Evolutionary conservation across 2,888 invertebrate species (phyloP).

Genomic region (Acanthosepion lycidas): DNA sequence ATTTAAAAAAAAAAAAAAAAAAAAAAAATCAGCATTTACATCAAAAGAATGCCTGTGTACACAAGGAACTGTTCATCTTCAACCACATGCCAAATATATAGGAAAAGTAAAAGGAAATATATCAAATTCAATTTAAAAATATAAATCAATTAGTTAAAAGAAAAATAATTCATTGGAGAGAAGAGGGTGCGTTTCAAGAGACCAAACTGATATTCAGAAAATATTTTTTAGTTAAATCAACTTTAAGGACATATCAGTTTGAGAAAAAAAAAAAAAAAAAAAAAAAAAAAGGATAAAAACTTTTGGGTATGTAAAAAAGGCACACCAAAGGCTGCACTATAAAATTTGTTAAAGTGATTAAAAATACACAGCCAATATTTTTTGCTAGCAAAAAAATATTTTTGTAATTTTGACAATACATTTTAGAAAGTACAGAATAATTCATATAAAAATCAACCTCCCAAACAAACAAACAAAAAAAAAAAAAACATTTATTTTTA

Average conservation of each 20-base stretch:
- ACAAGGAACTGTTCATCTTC: neutral
- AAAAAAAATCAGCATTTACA: neutral
- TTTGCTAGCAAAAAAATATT: neutral
- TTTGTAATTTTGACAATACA: neutral
- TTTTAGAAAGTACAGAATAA: no score
- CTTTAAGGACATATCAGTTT: neutral
- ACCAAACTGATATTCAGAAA: neutral
- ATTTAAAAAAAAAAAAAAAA: neutral
- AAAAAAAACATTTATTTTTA: no score
- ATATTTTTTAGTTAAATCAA: neutral
- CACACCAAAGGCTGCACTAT: no score
- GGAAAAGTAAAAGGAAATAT: neutral
- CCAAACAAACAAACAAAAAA: no score
- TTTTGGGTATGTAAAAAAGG: neutral
- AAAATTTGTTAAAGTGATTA: neutral
- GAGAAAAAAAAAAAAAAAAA: no score
- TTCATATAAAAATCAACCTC: no score
- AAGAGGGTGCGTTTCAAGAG: neutral
- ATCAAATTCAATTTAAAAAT: neutral
- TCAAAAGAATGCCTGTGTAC: neutral
- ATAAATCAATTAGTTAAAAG: neutral
- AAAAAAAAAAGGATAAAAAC: no score
- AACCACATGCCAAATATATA: neutral
- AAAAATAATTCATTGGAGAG: neutral
- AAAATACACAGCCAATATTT: neutral